Conservation (phyloP, 2,888 invertebrate species). For the Ligdia adustata region DNA sequence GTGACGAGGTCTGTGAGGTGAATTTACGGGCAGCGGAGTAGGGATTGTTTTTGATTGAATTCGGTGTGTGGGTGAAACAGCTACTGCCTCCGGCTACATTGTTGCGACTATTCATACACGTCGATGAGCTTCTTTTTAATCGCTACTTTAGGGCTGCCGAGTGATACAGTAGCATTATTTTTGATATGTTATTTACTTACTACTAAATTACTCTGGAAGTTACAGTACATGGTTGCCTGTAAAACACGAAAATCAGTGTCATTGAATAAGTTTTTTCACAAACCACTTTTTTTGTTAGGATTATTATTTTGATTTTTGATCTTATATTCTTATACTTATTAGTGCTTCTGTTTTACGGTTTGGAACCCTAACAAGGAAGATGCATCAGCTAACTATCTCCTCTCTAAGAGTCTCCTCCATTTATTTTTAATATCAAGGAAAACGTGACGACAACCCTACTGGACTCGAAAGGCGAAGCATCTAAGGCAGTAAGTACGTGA, state of each 20-base stretch:
- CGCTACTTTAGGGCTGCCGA: slow-evolving; percentile 64
- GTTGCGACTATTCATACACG: slow-evolving; percentile 65
- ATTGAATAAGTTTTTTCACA: no score
- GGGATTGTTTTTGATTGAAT: slow-evolving; percentile 71
- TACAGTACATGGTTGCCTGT: no score
- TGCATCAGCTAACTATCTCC: no score
- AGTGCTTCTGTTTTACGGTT: no score
- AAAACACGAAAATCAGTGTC: no score
- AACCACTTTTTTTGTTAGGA: no score
- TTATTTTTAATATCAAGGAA: slow-evolving; percentile 8
- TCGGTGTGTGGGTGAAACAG: slow-evolving; percentile 50
- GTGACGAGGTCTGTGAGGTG: slow-evolving; percentile 32
- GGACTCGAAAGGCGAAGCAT: slow-evolving; percentile 1
- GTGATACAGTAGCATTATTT: no score
- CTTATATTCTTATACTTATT: no score
- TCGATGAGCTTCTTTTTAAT: slow-evolving; percentile 74
- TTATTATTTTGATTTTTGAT: no score
- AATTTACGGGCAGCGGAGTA: slow-evolving; percentile 40
- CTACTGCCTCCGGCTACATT: slow-evolving; percentile 64
- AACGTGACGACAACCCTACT: slow-evolving; percentile 52
- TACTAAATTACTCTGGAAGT: no score
- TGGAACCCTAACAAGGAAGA: no score
- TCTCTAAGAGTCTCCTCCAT: slow-evolving; percentile 6
- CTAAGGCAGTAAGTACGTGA: slow-evolving; percentile 62
- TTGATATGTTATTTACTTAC: no score